Conservation (phyloP, 2,888 invertebrate genomes). For the Eupithecia pulchellata region DNA sequence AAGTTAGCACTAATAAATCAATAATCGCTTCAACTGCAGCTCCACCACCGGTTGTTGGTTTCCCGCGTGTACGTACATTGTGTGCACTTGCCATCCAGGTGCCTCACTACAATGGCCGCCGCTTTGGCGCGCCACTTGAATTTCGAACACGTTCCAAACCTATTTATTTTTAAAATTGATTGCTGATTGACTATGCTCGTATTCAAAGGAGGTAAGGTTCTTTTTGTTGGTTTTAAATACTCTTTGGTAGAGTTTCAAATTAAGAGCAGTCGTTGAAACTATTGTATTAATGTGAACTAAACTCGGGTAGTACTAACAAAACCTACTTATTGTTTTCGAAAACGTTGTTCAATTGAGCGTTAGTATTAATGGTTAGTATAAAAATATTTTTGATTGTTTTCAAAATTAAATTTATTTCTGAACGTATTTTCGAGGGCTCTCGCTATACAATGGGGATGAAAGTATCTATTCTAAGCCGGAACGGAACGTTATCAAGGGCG, state of each 20-base stretch:
- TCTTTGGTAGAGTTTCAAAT: conserved; percentile 36
- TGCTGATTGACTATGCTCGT: conserved; percentile 28
- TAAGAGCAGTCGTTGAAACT: conserved; percentile 42
- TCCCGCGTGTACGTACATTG: conserved; percentile 44
- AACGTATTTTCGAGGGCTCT: conserved; percentile 59
- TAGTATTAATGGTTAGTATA: conserved; percentile 41
- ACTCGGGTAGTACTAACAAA: conserved; percentile 15
- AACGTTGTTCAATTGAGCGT: conserved; percentile 70
- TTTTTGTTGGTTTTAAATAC: conserved; percentile 16
- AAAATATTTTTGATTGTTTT: conserved; percentile 49
- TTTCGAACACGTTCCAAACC: conserved; percentile 47
- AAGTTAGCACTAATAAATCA: not conserved
- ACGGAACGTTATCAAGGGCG: conserved; percentile 70
- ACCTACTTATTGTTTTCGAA: conserved; percentile 26
- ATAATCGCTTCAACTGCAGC: not conserved
- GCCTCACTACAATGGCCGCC: conserved; percentile 47
- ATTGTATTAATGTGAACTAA: conserved; percentile 29
- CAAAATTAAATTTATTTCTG: conserved; percentile 42
- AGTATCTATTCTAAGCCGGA: conserved; percentile 60
- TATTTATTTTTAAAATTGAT: conserved; percentile 45
- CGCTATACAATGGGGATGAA: conserved; percentile 68
- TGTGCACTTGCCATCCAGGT: conserved; percentile 53
- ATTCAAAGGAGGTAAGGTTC: conserved; percentile 31
- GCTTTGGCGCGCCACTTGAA: conserved; percentile 28
- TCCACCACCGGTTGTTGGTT: conserved; percentile 40